Percentiles rank a stretch among this genome's conserved stretches.
Conservation (phyloP, 2,113 vertebrate genomes). For the Prionailurus bengalensis region DNA sequence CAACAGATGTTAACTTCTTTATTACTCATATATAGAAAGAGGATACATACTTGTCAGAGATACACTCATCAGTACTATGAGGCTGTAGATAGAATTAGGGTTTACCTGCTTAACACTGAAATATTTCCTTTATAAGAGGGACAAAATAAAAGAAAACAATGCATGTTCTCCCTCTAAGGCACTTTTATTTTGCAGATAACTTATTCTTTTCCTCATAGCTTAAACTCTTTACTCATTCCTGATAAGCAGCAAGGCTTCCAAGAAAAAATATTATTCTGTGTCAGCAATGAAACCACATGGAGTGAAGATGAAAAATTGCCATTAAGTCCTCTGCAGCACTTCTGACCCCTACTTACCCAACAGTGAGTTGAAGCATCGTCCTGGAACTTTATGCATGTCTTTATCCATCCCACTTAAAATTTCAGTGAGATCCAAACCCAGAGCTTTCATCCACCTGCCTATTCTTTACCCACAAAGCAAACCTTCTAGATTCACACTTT, state of each 20-base stretch:
- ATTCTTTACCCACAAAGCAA: not conserved
- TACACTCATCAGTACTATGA: not conserved
- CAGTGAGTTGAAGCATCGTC: not conserved
- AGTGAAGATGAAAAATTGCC: slow-evolving; percentile 17
- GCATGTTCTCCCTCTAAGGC: not conserved
- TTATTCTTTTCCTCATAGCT: not conserved
- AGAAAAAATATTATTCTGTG: slow-evolving; percentile 9
- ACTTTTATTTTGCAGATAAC: not conserved
- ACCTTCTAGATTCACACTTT: slow-evolving; percentile 52
- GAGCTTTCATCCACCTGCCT: not conserved
- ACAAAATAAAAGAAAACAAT: slow-evolving; percentile 35
- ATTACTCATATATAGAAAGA: slow-evolving; percentile 55
- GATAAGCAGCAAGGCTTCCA: slow-evolving; percentile 52
- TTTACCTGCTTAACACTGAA: not conserved
- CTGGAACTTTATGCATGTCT: not conserved
- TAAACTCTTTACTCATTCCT: not conserved
- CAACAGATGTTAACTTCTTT: slow-evolving; percentile 79
- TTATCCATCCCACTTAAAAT: not conserved
- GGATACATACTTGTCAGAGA: slow-evolving; percentile 51
- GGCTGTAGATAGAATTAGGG: not conserved
- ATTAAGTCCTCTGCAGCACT: not conserved
- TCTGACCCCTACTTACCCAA: not conserved
- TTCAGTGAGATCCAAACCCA: slow-evolving; percentile 62
- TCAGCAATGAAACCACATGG: slow-evolving; percentile 42
- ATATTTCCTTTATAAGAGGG: not conserved